Evolutionary conservation across 2,113 vertebrate genomes (phyloP).

Genomic region (Hippocampus mohnikei): DNA sequence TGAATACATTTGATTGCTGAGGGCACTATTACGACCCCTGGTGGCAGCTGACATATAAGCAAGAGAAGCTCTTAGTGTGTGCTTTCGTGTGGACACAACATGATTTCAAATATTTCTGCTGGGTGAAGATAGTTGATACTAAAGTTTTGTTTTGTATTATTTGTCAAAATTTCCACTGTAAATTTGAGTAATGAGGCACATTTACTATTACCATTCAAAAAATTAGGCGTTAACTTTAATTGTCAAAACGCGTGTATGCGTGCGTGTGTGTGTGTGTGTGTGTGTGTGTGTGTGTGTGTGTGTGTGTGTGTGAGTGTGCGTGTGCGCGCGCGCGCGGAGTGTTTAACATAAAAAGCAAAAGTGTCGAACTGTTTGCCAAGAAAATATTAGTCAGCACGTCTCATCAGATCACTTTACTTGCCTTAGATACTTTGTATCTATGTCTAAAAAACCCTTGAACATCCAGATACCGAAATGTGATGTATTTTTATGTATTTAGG

Average conservation of each 20-base stretch:
- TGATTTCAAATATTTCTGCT: neutral
- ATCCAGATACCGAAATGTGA: neutral
- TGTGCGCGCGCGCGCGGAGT: neutral
- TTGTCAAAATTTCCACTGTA: neutral
- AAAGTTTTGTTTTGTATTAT: neutral
- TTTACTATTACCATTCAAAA: neutral
- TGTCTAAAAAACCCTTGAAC: neutral
- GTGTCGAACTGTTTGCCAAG: neutral
- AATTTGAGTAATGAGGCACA: neutral
- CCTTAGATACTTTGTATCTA: neutral
- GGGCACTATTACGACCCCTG: conserved; percentile 68
- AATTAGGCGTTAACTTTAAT: neutral
- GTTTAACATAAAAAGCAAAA: neutral
- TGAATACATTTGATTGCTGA: conserved; percentile 33
- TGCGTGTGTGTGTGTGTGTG: too few species aligned
- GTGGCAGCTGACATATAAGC: conserved; percentile 43
- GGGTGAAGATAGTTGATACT: neutral
- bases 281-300: too few species aligned
- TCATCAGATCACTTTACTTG: neutral
- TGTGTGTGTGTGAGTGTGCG: too few species aligned
- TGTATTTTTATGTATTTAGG: too few species aligned
- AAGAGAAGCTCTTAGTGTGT: neutral
- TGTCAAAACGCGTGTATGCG: neutral
- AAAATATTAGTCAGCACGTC: neutral
- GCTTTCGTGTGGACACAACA: neutral